Evolutionary conservation across 2,888 invertebrate genomes (phyloP).

Genomic region (Reticulitermes lucifugus): DNA sequence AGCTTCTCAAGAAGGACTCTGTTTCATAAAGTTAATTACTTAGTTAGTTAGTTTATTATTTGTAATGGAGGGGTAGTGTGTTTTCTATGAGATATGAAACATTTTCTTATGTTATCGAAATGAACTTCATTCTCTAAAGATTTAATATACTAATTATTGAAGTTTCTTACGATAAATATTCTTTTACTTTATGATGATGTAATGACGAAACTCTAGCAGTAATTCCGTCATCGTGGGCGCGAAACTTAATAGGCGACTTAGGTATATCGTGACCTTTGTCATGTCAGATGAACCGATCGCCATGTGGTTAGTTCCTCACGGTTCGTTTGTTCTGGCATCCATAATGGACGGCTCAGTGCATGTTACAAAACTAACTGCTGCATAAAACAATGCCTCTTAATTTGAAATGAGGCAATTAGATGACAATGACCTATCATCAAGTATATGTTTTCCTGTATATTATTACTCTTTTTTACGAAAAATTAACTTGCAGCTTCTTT

Average conservation of each 20-base stretch:
- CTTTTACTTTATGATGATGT: background rate
- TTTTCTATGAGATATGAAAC: no score
- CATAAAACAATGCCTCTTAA: slow-evolving; percentile 27
- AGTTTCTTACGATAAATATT: background rate
- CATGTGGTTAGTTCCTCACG: background rate
- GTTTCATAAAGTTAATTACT: no score
- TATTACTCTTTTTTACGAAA: background rate
- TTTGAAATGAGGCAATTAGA: slow-evolving; percentile 13
- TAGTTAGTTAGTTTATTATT: no score
- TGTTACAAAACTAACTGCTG: background rate
- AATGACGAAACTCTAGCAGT: slow-evolving; percentile 12
- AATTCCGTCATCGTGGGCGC: no score
- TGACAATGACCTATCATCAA: background rate
- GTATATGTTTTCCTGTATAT: background rate
- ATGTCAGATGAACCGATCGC: background rate
- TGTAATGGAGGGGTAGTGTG: no score
- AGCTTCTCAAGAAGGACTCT: no score
- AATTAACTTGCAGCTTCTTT: background rate
- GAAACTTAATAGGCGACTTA: background rate
- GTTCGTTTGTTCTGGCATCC: slow-evolving; percentile 11
- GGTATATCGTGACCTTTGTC: background rate
- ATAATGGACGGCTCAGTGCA: slow-evolving; percentile 12
- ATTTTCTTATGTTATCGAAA: no score
- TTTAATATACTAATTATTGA: background rate
- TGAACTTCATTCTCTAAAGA: no score